Evolutionary conservation across 2,797 vertebrate genomes (phyloP).

Genomic region (Dendrocincla tyrannina): DNA sequence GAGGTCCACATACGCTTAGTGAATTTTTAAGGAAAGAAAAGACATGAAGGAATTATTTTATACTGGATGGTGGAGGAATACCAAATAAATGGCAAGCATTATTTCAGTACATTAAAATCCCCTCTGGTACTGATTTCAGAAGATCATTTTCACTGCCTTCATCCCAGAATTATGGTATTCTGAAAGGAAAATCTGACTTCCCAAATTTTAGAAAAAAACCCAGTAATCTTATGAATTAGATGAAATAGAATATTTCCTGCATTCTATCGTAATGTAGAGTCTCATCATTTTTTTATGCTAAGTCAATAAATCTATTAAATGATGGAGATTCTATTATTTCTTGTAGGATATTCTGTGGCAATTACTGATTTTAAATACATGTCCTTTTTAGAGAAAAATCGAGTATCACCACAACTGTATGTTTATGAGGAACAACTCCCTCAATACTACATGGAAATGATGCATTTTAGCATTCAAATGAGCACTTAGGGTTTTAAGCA

Average conservation of each 20-base stretch:
- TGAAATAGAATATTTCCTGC: background rate
- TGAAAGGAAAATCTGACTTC: background rate
- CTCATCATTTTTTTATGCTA: background rate
- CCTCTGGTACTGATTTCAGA: slow-evolving; percentile 33
- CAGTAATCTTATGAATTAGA: background rate
- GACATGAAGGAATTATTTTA: slow-evolving; percentile 52
- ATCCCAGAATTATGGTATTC: slow-evolving; percentile 11
- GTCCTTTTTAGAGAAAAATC: background rate
- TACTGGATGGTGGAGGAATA: slow-evolving; percentile 48
- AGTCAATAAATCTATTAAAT: background rate
- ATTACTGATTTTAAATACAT: slow-evolving; percentile 9
- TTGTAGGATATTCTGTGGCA: background rate
- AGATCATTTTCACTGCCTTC: background rate
- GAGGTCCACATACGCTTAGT: slow-evolving; percentile 52
- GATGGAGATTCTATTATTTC: background rate
- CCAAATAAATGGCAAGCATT: slow-evolving; percentile 43
- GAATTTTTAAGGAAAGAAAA: slow-evolving; percentile 64
- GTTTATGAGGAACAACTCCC: background rate
- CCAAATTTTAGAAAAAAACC: background rate
- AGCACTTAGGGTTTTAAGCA: slow-evolving; percentile 47
- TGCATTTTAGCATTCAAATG: slow-evolving; percentile 19
- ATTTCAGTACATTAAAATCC: slow-evolving; percentile 34
- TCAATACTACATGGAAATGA: slow-evolving; percentile 17
- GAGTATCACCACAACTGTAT: background rate
- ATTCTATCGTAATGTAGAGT: background rate